phyloP scores from a whole-genome alignment of 2,888 invertebrate genomes.

The Eilema caniola region DNA sequence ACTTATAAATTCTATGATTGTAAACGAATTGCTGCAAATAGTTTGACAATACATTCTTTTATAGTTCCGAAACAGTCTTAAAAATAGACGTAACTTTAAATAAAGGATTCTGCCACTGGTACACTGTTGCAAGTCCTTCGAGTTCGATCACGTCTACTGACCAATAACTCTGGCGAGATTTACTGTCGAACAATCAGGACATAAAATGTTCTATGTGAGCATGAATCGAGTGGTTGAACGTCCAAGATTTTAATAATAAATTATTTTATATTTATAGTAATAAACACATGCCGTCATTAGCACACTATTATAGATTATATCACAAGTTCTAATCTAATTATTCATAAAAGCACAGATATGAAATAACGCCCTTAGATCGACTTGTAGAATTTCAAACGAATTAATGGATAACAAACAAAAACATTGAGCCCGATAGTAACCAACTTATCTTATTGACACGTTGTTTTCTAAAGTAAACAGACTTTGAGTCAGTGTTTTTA shows the following conservation, averaged over 20 bases:
- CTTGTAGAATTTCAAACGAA: no score
- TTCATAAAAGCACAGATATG: no score
- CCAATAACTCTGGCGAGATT: conserved; percentile 1
- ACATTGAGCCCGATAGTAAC: no score
- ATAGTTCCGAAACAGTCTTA: conserved; percentile 1
- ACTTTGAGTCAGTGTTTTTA: neutral
- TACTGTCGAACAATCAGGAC: neutral
- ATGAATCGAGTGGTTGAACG: neutral
- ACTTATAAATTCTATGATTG: neutral
- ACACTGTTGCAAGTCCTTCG: neutral
- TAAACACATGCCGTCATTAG: neutral
- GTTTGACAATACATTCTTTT: neutral
- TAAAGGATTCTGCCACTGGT: neutral
- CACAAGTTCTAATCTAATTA: neutral
- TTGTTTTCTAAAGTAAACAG: no score
- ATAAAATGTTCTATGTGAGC: neutral
- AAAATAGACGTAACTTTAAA: neutral
- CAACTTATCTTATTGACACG: no score
- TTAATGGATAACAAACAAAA: no score
- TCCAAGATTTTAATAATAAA: neutral
- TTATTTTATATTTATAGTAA: neutral
- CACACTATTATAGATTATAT: neutral
- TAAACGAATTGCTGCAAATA: neutral
- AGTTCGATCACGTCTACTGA: neutral
- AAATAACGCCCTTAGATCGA: no score